These are phyloP conservation scores for Capitulum mitella DNA, from an alignment of 2,888 invertebrate genomes.

Conservation along the genomic window DNA sequence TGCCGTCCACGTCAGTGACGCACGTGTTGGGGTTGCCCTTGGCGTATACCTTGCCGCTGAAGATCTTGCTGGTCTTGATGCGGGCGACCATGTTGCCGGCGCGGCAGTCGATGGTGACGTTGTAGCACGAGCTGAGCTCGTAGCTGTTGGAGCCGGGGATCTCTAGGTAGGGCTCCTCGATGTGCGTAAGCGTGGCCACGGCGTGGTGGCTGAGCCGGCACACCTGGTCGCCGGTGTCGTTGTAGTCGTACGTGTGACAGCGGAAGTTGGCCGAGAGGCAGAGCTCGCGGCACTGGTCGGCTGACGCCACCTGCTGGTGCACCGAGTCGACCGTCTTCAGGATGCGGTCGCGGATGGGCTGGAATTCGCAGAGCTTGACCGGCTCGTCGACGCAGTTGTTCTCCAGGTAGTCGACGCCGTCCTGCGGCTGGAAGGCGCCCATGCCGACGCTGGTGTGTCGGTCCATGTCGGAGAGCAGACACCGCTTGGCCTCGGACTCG, in stretches of 20 bases:
- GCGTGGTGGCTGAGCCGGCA: conserved; percentile 88
- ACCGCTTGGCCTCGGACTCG: conserved; percentile 73
- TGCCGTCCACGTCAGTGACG: conserved; percentile 77
- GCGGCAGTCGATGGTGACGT: conserved; percentile 85
- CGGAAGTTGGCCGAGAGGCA: conserved; percentile 43
- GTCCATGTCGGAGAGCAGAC: conserved; percentile 85
- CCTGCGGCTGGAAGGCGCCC: conserved; percentile 62
- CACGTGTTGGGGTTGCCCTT: conserved; percentile 90
- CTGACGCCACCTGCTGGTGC: conserved; percentile 45
- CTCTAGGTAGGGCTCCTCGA: conserved; percentile 41
- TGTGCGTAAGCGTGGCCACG: conserved; percentile 65
- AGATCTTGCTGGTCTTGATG: conserved; percentile 83
- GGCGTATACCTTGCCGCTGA: conserved; percentile 90
- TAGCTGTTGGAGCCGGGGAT: conserved; percentile 86
- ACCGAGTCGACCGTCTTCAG: conserved; percentile 90
- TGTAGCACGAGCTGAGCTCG: conserved; percentile 87
- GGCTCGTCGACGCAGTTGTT: conserved; percentile 91
- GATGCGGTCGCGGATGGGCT: conserved; percentile 65
- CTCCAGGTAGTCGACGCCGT: conserved; percentile 69
- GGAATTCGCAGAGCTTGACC: conserved; percentile 89
- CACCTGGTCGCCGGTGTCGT: conserved; percentile 86
- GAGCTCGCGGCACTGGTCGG: conserved; percentile 40
- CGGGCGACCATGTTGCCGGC: conserved; percentile 82
- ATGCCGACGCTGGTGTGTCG: conserved; percentile 78
- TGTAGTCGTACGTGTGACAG: conserved; percentile 89